Base-by-base conservation (phyloP, 1,140 invertebrate species). In the Streblospio benedicti region DNA sequence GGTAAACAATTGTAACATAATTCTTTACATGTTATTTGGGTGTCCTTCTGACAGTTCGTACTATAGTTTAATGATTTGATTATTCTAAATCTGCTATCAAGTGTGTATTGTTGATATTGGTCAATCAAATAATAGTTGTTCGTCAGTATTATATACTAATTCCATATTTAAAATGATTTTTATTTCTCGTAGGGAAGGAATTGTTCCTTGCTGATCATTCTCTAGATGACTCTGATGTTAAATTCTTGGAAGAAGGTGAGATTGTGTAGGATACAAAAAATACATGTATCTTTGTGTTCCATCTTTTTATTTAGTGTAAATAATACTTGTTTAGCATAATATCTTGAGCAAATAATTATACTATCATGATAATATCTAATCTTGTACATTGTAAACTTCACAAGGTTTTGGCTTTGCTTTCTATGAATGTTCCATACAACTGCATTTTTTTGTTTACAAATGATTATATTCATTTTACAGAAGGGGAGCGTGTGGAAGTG, bases 211-310 rank as follows among this genome's bases (percentile, higher is more conserved):
- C 82, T 57, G 93, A 98, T 78, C 87, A 87, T 65, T 90, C 90
- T 2, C 81, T 97, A 54, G 90, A 89, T 80, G 90, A 96, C 71
- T 97, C 93, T 41, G 94, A 98, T 81, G 83, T 97, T 18, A 90
- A 93, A 79, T 97, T 95, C 79, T 81, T 95, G 53, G 87, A 93
- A 77, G 90, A 91, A 82, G 90, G 89, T 87, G 81, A 79, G 63
- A 77, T 73, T 56, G 30, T 3, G 16, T 35, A 35, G 23, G n/a
- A 55, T 44, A 6, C 16, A 35, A n/a, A n/a, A n/a, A n/a, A n/a
- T n/a, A n/a, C n/a, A n/a, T n/a, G n/a, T n/a, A n/a, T n/a, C n/a
- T n/a, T n/a, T n/a, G 0, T 50, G 27, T 56, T 27, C 27, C 9
- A 47, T 63, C 60, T 63, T 38, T 56, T 52, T 45, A 51, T 61